Percentiles rank a stretch among this genome's conserved stretches.
These are phyloP conservation scores for Salvelinus fontinalis DNA, from an alignment of 2,113 vertebrate genomes.

Conservation along the genomic window DNA sequence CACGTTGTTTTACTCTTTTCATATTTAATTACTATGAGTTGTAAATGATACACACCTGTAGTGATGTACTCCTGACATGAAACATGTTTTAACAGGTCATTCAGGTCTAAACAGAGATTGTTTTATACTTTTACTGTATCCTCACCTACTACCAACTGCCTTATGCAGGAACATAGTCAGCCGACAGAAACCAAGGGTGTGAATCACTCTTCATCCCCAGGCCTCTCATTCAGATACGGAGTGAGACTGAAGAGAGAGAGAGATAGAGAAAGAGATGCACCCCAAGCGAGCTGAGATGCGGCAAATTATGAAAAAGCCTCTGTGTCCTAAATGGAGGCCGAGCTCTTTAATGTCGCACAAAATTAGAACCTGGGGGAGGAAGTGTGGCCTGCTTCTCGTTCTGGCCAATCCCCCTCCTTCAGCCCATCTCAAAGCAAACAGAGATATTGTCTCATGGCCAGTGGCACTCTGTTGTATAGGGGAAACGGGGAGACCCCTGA, in stretches of 20 bases:
- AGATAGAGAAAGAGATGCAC: slow-evolving; percentile 47
- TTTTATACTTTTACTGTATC: slow-evolving; percentile 61
- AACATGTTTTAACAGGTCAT: too few species aligned
- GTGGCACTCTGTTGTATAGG: slow-evolving; percentile 69
- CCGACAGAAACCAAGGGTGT: slow-evolving; percentile 66
- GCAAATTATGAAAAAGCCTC: slow-evolving; percentile 82
- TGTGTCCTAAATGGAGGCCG: slow-evolving; percentile 79
- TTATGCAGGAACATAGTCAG: slow-evolving; percentile 65
- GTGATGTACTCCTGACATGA: too few species aligned
- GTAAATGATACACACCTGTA: too few species aligned
- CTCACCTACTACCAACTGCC: slow-evolving; percentile 62
- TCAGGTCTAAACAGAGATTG: not conserved
- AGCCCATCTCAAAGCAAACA: slow-evolving; percentile 61
- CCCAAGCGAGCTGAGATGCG: slow-evolving; percentile 68
- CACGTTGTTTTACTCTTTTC: too few species aligned
- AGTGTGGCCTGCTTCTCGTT: slow-evolving; percentile 75
- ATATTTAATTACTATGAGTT: too few species aligned
- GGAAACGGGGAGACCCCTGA: slow-evolving; percentile 62
- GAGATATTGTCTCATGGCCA: slow-evolving; percentile 75
- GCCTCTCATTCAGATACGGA: slow-evolving; percentile 70
- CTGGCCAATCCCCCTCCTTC: slow-evolving; percentile 51
- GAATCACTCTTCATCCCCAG: slow-evolving; percentile 70
- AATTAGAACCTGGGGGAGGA: slow-evolving; percentile 82
- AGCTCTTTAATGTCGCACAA: slow-evolving; percentile 84
- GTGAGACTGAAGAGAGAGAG: not conserved